Evolutionary conservation across 1,140 invertebrate species (phyloP).

Genomic region (Diprion similis): DNA sequence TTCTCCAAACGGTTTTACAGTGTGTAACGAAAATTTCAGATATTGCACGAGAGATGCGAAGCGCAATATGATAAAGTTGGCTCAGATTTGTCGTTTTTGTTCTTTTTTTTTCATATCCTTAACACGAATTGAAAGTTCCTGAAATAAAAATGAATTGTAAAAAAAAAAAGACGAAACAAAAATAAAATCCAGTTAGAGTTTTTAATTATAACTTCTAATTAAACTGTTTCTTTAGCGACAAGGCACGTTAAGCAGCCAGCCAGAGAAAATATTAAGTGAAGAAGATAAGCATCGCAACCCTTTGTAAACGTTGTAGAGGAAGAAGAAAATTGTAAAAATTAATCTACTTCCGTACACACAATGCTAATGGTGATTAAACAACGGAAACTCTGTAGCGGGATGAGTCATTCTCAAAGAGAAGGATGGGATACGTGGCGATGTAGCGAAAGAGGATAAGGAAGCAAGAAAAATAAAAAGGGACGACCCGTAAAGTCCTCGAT

Average conservation of each 20-base stretch:
- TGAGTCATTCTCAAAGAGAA: not conserved
- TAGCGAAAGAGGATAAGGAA: too few relatives aligned
- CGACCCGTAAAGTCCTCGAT: too few relatives aligned
- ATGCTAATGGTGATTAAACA: conserved; percentile 8
- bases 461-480: too few relatives aligned
- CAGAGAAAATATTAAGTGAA: not conserved
- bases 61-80: too few relatives aligned
- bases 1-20: too few relatives aligned
- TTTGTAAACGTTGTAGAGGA: not conserved
- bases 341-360: not conserved
- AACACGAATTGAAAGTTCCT: too few relatives aligned
- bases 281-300: not conserved
- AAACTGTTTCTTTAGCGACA: not conserved
- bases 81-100: too few relatives aligned
- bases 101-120: too few relatives aligned
- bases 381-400: not conserved
- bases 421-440: not conserved
- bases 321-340: not conserved
- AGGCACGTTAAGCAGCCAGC: not conserved
- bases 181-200: not conserved
- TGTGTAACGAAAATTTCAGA: too few relatives aligned
- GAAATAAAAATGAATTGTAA: too few relatives aligned
- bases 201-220: conserved; percentile 4
- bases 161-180: not conserved
- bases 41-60: too few relatives aligned